Evolutionary conservation across 2,797 vertebrate genomes (phyloP).

Genomic region (Megaceryle alcyon): DNA sequence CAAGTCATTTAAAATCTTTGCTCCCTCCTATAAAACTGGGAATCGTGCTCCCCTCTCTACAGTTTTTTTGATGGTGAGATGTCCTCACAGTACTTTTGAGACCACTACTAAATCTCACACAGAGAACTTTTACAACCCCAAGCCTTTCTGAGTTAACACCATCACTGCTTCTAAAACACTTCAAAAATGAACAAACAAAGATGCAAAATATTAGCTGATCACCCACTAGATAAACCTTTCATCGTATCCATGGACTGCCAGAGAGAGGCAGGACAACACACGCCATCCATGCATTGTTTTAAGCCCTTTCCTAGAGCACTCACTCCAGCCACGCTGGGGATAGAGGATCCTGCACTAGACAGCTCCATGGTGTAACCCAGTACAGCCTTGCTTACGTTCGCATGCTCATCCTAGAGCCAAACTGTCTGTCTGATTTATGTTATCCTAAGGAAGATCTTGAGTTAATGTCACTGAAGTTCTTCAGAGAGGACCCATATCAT

Average conservation of each 20-base stretch:
- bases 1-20: slow-evolving; percentile 26
- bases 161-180: not conserved
- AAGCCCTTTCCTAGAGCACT: slow-evolving; percentile 17
- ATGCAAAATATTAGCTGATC: slow-evolving; percentile 34
- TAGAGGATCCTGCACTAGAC: not conserved
- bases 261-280: slow-evolving; percentile 14
- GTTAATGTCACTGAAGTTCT: slow-evolving; percentile 16
- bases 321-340: not conserved
- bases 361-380: not conserved
- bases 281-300: not conserved
- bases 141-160: slow-evolving; percentile 5
- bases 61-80: not conserved
- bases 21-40: not conserved
- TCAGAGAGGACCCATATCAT: slow-evolving; percentile 5
- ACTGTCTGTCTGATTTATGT: slow-evolving; percentile 1
- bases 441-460: slow-evolving; percentile 39
- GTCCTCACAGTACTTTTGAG: slow-evolving; percentile 7
- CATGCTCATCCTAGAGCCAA: slow-evolving; percentile 2
- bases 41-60: not conserved
- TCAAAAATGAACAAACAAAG: slow-evolving; percentile 31
- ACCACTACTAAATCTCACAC: not conserved
- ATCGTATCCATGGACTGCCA: not conserved
- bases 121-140: slow-evolving; percentile 16
- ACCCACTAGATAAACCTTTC: slow-evolving; percentile 47
- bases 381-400: not conserved